A percentile compares a stretch with the other conserved stretches of the same genome.
Evolutionary conservation across 2,888 invertebrate genomes (phyloP).

Genomic region (Acanthosepion pharaonis): DNA sequence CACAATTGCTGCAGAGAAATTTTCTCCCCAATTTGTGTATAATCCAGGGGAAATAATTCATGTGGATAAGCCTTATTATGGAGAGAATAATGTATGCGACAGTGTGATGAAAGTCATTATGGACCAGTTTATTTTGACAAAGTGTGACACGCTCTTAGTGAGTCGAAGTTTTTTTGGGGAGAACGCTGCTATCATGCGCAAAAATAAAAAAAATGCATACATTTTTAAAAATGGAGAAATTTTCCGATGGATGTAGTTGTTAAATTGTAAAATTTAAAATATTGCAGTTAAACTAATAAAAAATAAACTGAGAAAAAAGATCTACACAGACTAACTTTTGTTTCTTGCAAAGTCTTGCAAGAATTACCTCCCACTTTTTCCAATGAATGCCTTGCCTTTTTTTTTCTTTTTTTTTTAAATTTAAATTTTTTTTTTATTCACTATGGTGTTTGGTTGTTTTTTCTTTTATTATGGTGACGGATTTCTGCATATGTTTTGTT

Average conservation of each 20-base stretch:
- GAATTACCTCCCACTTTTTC: neutral
- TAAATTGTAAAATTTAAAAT: neutral
- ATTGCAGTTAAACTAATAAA: neutral
- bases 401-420: neutral
- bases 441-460: neutral
- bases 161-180: conserved; percentile 48
- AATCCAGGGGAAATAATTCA: conserved; percentile 49
- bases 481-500: neutral
- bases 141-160: conserved; percentile 47
- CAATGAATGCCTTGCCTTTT: neutral
- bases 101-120: conserved; percentile 47
- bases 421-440: neutral
- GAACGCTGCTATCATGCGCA: conserved; percentile 48
- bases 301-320: neutral
- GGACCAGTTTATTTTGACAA: conserved; percentile 48
- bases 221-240: conserved; percentile 40
- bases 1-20: conserved; percentile 43
- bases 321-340: neutral
- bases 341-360: neutral
- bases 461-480: neutral
- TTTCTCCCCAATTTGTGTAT: conserved; percentile 46
- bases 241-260: neutral
- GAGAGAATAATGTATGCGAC: conserved; percentile 45
- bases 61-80: conserved; percentile 48
- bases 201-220: conserved; percentile 48